Evolutionary conservation across 2,888 invertebrate species (phyloP), one percentile per base, ranked within the genome.

Genomic region (Chaetoderma sp.): DNA sequence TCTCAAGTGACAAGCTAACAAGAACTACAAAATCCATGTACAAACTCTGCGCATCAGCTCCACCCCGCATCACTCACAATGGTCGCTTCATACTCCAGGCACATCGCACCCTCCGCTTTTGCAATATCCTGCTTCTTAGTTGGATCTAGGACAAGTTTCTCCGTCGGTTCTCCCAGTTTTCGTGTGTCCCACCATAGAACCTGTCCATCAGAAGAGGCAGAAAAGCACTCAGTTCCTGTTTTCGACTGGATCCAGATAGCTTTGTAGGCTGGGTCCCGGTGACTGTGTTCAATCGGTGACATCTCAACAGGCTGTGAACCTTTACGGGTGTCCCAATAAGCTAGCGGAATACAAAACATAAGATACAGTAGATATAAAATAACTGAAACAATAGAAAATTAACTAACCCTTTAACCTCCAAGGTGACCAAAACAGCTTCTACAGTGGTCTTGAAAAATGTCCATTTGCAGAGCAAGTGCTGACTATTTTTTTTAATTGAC

Each of bases 161-260:
- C 94, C 13, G 90, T 88, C 0, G 93, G 93, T 78, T 90, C 90
- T 42, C 89, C 89, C 49, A 94, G 82, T 83, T 93, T 94, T 57
- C 94, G 88, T 1, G 90, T 91, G 81, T 94, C 94, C 94, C 94
- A 94, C 90, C 92, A 92, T 72, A 90, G 80, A 65, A 91, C 90
- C 87, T 94, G 94, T 2, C 98, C 97, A 86, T 98, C 98, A 13
- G 94, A 93, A 0, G 95, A 94, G 0, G 94, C 91, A 0, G 96
- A 95, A 87, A 97, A 96, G 85, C 96, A 96, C 85, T 98, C 97
- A 0, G 94, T 93, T 6, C 95, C 95, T 33, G 94, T 94, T 88
- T 98, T 98, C 0, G 96, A 95, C 83, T 95, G 94, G 61, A 96
- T 93, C 93, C 97, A 98, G 0, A 95, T 88, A 8, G 95, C 92